phyloP scores from a whole-genome alignment of 2,888 invertebrate species.

The Ceramica pisi region DNA sequence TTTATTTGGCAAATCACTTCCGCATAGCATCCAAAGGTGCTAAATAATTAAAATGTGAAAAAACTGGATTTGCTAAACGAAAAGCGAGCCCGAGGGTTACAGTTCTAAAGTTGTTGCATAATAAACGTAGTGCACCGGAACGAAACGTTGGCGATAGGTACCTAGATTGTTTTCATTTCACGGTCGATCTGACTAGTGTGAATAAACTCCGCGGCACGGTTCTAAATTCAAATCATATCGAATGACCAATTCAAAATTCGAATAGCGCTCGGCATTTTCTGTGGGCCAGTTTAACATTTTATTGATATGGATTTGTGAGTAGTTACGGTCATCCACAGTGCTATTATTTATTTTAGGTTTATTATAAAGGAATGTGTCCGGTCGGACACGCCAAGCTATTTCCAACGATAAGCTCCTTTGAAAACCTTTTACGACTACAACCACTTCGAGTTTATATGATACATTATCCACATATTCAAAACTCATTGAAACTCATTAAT shows the following conservation, averaged over 20 bases:
- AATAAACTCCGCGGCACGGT: constrained; percentile 74
- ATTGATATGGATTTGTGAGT: constrained; percentile 58
- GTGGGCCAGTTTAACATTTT: constrained; percentile 57
- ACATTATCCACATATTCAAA: constrained; percentile 11
- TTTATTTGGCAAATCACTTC: constrained; percentile 45
- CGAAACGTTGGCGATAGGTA: constrained; percentile 64
- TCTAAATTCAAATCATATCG: constrained; percentile 78
- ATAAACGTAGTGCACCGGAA: constrained; percentile 58
- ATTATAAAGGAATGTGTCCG: constrained; percentile 27
- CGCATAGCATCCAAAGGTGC: constrained; percentile 17
- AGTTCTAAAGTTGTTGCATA: constrained; percentile 36
- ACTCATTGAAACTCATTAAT: neutral
- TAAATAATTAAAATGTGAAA: constrained; percentile 27
- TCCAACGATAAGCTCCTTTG: constrained; percentile 18
- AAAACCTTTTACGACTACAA: constrained; percentile 38
- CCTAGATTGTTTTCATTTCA: constrained; percentile 74
- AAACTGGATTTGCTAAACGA: constrained; percentile 40
- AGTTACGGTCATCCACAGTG: constrained; percentile 44
- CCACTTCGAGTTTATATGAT: constrained; percentile 28
- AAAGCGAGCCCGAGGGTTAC: constrained; percentile 48
- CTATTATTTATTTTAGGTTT: constrained; percentile 56
- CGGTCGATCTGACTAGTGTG: constrained; percentile 77
- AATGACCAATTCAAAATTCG: constrained; percentile 74
- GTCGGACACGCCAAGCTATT: constrained; percentile 5
- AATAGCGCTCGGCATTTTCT: constrained; percentile 71